Evolutionary conservation across 2,888 invertebrate species (phyloP), one percentile per base, ranked within the genome.

Genomic region (Gymnocheta viridis): DNA sequence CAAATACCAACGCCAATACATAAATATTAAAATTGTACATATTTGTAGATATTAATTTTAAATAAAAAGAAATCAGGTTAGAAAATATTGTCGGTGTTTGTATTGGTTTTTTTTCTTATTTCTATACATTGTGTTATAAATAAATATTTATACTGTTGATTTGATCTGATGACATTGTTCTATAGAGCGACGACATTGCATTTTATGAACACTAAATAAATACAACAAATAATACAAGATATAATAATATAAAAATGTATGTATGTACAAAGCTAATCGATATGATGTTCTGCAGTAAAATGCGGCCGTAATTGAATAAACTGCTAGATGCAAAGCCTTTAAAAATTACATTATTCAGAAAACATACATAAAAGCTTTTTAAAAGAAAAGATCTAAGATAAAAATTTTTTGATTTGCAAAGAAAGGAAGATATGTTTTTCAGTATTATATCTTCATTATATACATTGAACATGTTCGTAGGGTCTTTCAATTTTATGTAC

Each of bases 151-250:
- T 67, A 35, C 67, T 47, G 58, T 44, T 58, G 58, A 67, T 77
- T 67, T 77, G 56, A 76, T 67, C 77, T 58, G 77, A 77, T 77
- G 56, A 67, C 77, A 76, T 44, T 76, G 66, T 67, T 67, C 27
- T 77, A 19, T 60, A 67, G 19, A 58, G 32, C 77, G 58, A 49
- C 47, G 58, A 58, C 77, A 67, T 67, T 67, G 44, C 67, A 47
- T 77, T 77, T 67, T 67, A 67, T 58, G 56, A 67, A 27, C 17
- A 44, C 56, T 66, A 66, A 56, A 66, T 22, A 76, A 66, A 56
- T 56, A 56, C 32, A 47, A 44, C 12, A 9, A 32, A 76, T 24
- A 56, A 56, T 56, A 56, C 32, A 47, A 44, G 7, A 9, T 24
- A 76, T 24, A 56, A 32, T 56, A 41, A 32, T 38, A 17, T 19